Percentiles rank a stretch among this genome's conserved stretches.
Conservation (phyloP, 2,888 invertebrate species). For the Vannuccia rotundouncinata region DNA sequence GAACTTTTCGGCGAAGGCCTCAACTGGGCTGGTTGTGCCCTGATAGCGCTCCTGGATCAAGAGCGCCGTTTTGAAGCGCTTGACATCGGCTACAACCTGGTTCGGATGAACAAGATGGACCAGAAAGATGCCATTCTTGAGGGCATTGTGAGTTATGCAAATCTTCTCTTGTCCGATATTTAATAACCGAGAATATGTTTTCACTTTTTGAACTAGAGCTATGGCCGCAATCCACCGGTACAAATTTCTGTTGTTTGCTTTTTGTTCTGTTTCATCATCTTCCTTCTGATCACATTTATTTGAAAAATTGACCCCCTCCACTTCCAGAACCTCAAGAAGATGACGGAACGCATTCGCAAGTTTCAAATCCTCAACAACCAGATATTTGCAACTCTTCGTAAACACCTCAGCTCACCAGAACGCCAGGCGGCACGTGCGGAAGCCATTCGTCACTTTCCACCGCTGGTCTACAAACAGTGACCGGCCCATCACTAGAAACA, state of each 20-base stretch:
- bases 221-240: neutral
- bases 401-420: constrained; percentile 76
- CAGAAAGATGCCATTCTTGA: constrained; percentile 89
- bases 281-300: neutral
- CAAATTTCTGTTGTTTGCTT: too few species aligned
- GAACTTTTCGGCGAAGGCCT: constrained; percentile 77
- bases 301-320: constrained; percentile 42
- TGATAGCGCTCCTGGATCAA: constrained; percentile 87
- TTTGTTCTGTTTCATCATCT: too few species aligned
- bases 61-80: constrained; percentile 90
- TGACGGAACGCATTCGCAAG: constrained; percentile 92
- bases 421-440: constrained; percentile 73
- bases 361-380: constrained; percentile 97
- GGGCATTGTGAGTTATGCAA: constrained; percentile 72
- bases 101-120: constrained; percentile 87
- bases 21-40: constrained; percentile 95
- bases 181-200: neutral
- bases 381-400: constrained; percentile 87
- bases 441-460: constrained; percentile 91
- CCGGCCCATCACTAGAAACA: too few species aligned
- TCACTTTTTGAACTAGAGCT: neutral
- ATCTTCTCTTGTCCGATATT: neutral
- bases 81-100: constrained; percentile 95
- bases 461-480: constrained; percentile 66
- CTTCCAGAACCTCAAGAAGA: constrained; percentile 77